Evolutionary conservation across 2,888 invertebrate genomes (phyloP).

Genomic region (Maniola hyperantus): DNA sequence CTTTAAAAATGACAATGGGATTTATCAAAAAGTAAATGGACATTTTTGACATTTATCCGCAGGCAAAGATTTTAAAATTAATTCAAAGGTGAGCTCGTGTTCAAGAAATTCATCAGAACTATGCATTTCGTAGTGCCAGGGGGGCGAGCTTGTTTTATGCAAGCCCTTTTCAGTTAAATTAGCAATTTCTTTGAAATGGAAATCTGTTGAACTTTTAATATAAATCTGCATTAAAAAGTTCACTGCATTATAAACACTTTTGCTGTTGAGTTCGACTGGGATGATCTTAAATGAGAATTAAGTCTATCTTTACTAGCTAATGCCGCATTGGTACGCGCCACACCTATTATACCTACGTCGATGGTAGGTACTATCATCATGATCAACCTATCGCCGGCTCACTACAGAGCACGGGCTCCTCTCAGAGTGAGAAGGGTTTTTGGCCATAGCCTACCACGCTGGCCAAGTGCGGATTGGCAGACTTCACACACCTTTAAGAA

Average conservation of each 20-base stretch:
- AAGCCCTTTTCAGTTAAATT: constrained; percentile 4
- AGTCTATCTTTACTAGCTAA: no score
- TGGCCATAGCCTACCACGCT: no score
- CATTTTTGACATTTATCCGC: neutral
- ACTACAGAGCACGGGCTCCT: no score
- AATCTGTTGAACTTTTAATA: constrained; percentile 4
- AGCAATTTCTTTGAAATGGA: constrained; percentile 3
- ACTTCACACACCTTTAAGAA: no score
- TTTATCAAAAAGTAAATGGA: neutral
- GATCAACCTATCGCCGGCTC: no score
- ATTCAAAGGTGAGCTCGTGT: neutral
- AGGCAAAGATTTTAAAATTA: neutral
- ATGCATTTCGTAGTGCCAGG: neutral
- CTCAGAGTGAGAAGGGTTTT: no score
- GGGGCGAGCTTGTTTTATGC: constrained; percentile 1
- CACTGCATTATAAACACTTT: neutral
- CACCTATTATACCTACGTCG: no score
- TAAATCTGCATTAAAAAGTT: neutral
- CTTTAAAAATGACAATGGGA: constrained; percentile 2
- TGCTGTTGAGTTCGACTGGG: neutral
- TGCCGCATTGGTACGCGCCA: no score
- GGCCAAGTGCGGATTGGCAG: no score
- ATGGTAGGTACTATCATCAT: no score
- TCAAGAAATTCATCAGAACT: constrained; percentile 7
- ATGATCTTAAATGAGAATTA: no score